phyloP scores from a whole-genome alignment of 1,140 invertebrate genomes.

The Heliconius hewitsoni region DNA sequence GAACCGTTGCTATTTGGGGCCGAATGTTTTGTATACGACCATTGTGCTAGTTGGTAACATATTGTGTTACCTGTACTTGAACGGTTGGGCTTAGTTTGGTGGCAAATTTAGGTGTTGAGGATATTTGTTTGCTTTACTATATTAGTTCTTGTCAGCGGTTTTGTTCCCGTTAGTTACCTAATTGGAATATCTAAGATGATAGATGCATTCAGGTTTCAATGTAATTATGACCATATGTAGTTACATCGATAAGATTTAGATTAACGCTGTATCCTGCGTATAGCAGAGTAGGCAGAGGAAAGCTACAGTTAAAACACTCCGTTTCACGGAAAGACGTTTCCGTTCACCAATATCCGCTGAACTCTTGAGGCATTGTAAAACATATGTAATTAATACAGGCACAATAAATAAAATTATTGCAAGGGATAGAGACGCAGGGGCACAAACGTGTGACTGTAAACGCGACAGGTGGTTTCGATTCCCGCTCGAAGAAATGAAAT shows the following conservation, averaged over 20 bases:
- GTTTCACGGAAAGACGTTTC: background rate
- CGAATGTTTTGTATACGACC: constrained; percentile 20
- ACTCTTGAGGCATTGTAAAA: too few relatives aligned
- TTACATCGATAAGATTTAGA: too few relatives aligned
- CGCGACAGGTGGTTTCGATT: too few relatives aligned
- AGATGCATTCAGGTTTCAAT: too few relatives aligned
- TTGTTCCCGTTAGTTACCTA: too few relatives aligned
- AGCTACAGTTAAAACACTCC: background rate
- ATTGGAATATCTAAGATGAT: too few relatives aligned
- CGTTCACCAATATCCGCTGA: too few relatives aligned
- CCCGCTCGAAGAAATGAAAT: too few relatives aligned
- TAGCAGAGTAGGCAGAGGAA: background rate
- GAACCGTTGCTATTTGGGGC: background rate
- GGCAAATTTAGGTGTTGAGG: background rate
- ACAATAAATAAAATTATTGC: background rate
- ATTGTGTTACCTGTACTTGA: constrained; percentile 21
- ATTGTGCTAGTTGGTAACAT: constrained; percentile 19
- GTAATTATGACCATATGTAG: too few relatives aligned
- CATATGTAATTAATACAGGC: background rate
- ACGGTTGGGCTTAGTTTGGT: constrained; percentile 1
- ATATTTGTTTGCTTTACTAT: background rate
- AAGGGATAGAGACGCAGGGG: too few relatives aligned
- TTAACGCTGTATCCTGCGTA: background rate
- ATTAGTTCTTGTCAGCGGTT: too few relatives aligned
- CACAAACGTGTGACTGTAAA: too few relatives aligned